A percentile compares a stretch with the other conserved stretches of the same genome.
These are phyloP conservation scores for Colletes gigas DNA, from an alignment of 1,140 invertebrate species.

Conservation along the genomic window DNA sequence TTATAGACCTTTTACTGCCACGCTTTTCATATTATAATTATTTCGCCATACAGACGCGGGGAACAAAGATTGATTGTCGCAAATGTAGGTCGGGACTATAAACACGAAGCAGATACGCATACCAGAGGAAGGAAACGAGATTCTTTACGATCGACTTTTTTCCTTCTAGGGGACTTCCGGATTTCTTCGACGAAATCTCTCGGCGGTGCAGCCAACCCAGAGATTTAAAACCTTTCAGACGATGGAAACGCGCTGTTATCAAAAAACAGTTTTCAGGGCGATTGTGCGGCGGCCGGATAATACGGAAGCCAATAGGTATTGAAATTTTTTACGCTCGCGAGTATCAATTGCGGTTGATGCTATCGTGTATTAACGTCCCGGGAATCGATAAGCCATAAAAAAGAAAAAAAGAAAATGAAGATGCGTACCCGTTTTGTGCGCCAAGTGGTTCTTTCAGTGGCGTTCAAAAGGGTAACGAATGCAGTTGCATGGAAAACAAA, in stretches of 20 bases:
- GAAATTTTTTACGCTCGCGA: conserved; percentile 22
- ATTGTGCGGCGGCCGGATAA: conserved; percentile 2
- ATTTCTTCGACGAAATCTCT: conserved; percentile 26
- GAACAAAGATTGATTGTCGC: neutral
- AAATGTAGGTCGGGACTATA: conserved; percentile 8
- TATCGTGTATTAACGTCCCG: neutral
- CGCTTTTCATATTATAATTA: too few species aligned
- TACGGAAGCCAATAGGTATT: conserved; percentile 20
- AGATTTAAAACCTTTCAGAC: conserved; percentile 31
- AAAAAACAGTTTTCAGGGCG: conserved; percentile 28
- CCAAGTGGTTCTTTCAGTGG: neutral
- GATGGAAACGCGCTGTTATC: conserved; percentile 30
- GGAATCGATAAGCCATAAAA: neutral
- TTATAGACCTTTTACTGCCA: too few species aligned
- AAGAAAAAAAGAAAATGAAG: neutral
- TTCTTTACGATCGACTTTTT: conserved; percentile 46
- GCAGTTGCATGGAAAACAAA: neutral
- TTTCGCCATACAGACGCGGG: neutral
- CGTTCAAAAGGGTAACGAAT: neutral
- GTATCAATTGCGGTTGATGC: conserved; percentile 1
- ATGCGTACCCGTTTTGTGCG: neutral
- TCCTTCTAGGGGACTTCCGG: conserved; percentile 25
- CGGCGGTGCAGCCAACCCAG: neutral
- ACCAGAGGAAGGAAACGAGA: conserved; percentile 18
- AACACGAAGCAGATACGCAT: neutral